phyloP scores from a whole-genome alignment of 2,888 invertebrate species.

The Aleiodes testaceus region DNA sequence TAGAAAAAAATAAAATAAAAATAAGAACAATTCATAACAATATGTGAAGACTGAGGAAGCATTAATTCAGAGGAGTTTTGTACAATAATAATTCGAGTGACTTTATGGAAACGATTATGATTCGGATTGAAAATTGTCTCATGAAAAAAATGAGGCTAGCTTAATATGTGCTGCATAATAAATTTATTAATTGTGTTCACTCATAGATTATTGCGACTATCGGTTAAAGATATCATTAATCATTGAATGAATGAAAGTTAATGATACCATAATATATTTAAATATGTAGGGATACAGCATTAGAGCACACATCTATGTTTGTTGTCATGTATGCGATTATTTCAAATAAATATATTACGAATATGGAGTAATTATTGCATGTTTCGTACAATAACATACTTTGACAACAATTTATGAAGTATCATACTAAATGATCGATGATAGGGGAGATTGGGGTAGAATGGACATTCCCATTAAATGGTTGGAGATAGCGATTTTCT shows the following conservation, averaged over 20 bases:
- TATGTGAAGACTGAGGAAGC: slow-evolving; percentile 2
- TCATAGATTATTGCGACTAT: slow-evolving; percentile 10
- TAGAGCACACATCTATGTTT: slow-evolving; percentile 60
- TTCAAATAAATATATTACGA: slow-evolving; percentile 65
- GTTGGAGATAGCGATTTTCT: too few relatives aligned
- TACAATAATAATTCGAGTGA: too few relatives aligned
- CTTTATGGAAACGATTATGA: too few relatives aligned
- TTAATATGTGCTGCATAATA: slow-evolving; percentile 4
- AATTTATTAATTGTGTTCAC: slow-evolving; percentile 35
- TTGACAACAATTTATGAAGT: not conserved
- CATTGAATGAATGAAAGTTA: slow-evolving; percentile 33
- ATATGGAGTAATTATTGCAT: slow-evolving; percentile 39
- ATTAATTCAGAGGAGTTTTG: slow-evolving; percentile 20
- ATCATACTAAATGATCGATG: not conserved
- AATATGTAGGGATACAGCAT: slow-evolving; percentile 25
- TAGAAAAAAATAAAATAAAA: not conserved
- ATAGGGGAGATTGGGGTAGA: too few relatives aligned
- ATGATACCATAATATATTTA: not conserved
- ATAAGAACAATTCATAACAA: not conserved
- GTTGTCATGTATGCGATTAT: slow-evolving; percentile 68
- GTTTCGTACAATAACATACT: slow-evolving; percentile 21
- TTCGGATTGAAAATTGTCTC: too few relatives aligned
- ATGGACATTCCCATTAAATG: too few relatives aligned
- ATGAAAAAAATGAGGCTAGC: not conserved
- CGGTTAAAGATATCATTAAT: slow-evolving; percentile 7